A percentile compares a stretch with the other conserved stretches of the same genome.
Evolutionary conservation across 2,888 invertebrate species (phyloP).

Genomic region (Carpatolechia fugitivella): DNA sequence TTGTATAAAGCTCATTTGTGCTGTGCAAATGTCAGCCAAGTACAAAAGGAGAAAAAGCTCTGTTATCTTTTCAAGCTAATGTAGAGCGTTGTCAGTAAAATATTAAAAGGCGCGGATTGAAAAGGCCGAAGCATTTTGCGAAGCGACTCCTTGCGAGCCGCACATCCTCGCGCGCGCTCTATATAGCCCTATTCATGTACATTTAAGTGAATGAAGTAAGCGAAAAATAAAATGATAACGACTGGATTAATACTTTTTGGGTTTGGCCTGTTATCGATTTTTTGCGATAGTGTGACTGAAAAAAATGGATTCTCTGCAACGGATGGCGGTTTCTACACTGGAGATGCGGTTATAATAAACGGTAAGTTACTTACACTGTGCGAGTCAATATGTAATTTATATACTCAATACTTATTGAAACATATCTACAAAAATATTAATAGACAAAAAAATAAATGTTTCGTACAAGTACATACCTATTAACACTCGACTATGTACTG

Average conservation of each 20-base stretch:
- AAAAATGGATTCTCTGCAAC: slow-evolving; percentile 57
- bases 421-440: neutral
- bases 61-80: slow-evolving; percentile 71
- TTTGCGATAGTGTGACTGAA: slow-evolving; percentile 52
- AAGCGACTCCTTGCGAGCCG: slow-evolving; percentile 67
- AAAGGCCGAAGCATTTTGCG: slow-evolving; percentile 69
- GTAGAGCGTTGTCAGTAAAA: slow-evolving; percentile 61
- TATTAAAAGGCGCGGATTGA: slow-evolving; percentile 70
- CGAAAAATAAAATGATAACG: slow-evolving; percentile 44
- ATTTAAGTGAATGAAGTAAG: slow-evolving; percentile 44
- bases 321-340: slow-evolving; percentile 64
- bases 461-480: no score
- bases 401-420: neutral
- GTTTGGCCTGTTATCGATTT: slow-evolving; percentile 46
- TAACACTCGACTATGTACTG: no score
- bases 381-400: neutral
- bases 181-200: slow-evolving; percentile 23
- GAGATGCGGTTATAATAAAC: slow-evolving; percentile 71
- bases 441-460: no score
- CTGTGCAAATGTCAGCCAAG: slow-evolving; percentile 52
- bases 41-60: slow-evolving; percentile 73
- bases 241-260: slow-evolving; percentile 48
- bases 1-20: slow-evolving; percentile 53
- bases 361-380: slow-evolving; percentile 55
- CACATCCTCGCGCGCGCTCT: slow-evolving; percentile 60